Conservation (phyloP, 2,888 invertebrate species). For the Ormyrus pomaceus region DNA sequence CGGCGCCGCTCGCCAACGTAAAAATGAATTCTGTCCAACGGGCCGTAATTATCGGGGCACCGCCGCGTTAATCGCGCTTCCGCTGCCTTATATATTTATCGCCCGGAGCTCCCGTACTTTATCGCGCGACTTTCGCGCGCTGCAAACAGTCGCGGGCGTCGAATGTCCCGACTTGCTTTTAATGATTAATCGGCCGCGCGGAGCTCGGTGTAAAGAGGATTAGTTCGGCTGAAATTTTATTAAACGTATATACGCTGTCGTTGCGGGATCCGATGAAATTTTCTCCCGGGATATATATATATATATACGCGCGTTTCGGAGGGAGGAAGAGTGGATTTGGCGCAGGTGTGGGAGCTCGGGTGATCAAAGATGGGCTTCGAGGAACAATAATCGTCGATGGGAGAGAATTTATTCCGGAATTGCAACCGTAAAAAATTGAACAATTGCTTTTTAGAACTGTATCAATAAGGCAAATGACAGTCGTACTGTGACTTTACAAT, state of each 20-base stretch:
- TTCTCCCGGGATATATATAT: no score
- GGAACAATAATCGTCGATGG: no score
- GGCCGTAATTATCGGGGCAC: slow-evolving; percentile 53
- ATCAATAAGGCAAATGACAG: slow-evolving; percentile 10
- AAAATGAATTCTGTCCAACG: slow-evolving; percentile 53
- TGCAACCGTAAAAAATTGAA: no score
- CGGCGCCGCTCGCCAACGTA: background rate
- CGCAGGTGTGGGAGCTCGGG: no score
- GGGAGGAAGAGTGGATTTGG: no score
- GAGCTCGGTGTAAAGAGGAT: background rate
- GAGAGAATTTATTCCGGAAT: no score
- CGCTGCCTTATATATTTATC: slow-evolving; percentile 49
- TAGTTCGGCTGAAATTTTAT: no score
- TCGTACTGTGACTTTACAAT: slow-evolving; percentile 21
- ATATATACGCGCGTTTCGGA: no score
- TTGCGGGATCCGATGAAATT: no score
- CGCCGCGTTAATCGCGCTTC: slow-evolving; percentile 44
- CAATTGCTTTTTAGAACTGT: background rate
- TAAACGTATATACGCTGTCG: no score
- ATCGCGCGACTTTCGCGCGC: slow-evolving; percentile 16
- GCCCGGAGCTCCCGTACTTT: slow-evolving; percentile 21
- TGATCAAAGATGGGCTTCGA: no score
- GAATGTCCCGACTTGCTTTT: slow-evolving; percentile 9
- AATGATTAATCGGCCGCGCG: background rate
- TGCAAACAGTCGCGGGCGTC: background rate